Percentiles rank a stretch among this genome's conserved stretches.
Conservation (phyloP, 2,113 vertebrate genomes). For the Nothobranchius kuhntae region DNA sequence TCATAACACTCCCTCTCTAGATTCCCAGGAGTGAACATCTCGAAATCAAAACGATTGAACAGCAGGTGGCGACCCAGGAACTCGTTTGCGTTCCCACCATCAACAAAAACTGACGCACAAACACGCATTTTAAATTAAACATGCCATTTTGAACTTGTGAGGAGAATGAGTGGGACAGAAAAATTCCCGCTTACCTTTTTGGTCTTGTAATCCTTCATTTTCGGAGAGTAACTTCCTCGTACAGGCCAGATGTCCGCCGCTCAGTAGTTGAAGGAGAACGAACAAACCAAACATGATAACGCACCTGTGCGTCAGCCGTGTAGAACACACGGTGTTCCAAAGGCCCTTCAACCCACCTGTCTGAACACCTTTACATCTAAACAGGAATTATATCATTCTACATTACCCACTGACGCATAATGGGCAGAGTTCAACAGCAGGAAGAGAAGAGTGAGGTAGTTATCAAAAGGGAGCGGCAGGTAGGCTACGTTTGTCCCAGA, state of each 20-base stretch:
- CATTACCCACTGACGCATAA: slow-evolving; percentile 2
- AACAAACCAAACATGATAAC: slow-evolving; percentile 77
- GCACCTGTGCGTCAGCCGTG: slow-evolving; percentile 40
- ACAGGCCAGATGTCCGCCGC: slow-evolving; percentile 75
- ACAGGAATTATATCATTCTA: neutral
- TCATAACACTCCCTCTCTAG: slow-evolving; percentile 94
- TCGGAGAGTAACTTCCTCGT: slow-evolving; percentile 37
- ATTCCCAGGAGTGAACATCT: slow-evolving; percentile 87
- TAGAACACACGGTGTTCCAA: too few relatives aligned
- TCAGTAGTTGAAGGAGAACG: slow-evolving; percentile 76
- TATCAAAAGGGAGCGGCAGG: neutral
- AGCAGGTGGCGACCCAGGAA: slow-evolving; percentile 90
- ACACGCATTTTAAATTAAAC: neutral
- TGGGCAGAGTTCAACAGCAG: neutral
- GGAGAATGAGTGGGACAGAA: rapidly evolving
- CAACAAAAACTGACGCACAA: slow-evolving; percentile 82
- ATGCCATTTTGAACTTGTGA: neutral
- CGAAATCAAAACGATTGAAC: slow-evolving; percentile 93
- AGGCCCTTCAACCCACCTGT: too few relatives aligned
- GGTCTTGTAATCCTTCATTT: slow-evolving; percentile 28
- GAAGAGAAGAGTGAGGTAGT: neutral
- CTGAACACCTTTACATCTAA: too few relatives aligned
- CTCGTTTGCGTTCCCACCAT: slow-evolving; percentile 83
- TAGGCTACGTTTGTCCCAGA: neutral
- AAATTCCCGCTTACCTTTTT: slow-evolving; percentile 77